Evolutionary conservation across 2,888 invertebrate genomes (phyloP), one percentile per base, ranked within the genome.

Genomic region (Harpagoxenus sublaevis): DNA sequence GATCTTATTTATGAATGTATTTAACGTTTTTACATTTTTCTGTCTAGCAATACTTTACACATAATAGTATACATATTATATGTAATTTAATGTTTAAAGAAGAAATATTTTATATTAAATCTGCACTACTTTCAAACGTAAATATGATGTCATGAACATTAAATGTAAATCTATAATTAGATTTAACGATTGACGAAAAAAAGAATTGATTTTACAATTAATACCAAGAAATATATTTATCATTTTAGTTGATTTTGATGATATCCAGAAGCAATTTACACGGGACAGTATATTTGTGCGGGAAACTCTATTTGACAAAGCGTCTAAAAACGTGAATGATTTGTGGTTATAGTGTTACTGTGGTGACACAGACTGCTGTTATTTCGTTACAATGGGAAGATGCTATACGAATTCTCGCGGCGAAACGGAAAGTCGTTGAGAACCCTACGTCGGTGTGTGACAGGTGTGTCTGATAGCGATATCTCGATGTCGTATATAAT

Each of bases 401-500:
- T 70, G 86, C n/a, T 81, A 84, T 83, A 87, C 71, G 81, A 84
- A 84, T 84, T 84, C 83, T 71, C 89, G 35, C 55, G 23, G 85
- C 79, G 77, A 79, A 78, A 84, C 75, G 86, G 83, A 84, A 86
- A 86, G 66, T 88, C 78, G 86, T 77, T 65, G 53, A 77, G 48
- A 48, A 39, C 42, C 51, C 65, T 48, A 55, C 45, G 81, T 57
- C 60, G 57, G 35, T 51, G 60, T 86, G 89, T 87, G 89, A 86
- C 88, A 85, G 88, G 66, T 83, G 79, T 81, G 82, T 42, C 60
- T 79, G 89, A 86, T 89, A 89, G 88, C 89, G 85, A 86, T 87
- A 85, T 86, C 66, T 60, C 62, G 45, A 35, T 51, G 62, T 48
- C 63, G 60, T 66, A 63, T 57, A 70, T 81, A 65, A 60, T 63